phyloP scores from a whole-genome alignment of 2,113 vertebrate genomes.

The Columba livia region DNA sequence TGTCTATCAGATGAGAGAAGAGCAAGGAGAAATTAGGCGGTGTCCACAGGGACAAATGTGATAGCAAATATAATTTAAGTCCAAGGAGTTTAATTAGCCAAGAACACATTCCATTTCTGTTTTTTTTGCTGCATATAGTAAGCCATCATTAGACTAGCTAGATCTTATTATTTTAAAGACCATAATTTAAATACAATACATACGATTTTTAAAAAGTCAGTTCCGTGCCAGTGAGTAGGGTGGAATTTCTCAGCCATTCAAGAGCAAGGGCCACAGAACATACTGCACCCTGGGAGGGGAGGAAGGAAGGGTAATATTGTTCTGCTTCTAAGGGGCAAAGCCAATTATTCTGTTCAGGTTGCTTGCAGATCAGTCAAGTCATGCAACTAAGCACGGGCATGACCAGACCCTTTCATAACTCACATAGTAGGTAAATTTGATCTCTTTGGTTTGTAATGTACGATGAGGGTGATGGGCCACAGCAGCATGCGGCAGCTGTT shows the following conservation, averaged over 20 bases:
- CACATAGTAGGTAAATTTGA: background rate
- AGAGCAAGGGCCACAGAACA: background rate
- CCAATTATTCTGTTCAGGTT: background rate
- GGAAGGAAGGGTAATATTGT: background rate
- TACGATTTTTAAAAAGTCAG: background rate
- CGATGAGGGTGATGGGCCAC: fast-evolving
- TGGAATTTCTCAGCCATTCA: background rate
- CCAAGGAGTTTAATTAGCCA: background rate
- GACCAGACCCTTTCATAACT: background rate
- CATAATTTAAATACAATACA: background rate
- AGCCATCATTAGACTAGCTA: background rate
- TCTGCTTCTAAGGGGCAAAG: background rate
- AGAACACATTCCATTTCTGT: background rate
- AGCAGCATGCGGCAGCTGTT: background rate
- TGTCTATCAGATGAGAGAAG: background rate
- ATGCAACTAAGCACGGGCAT: no score
- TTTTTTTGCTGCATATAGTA: background rate
- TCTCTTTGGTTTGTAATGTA: background rate
- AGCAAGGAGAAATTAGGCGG: background rate
- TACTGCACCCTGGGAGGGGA: background rate
- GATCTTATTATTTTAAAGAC: background rate
- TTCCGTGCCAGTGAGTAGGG: background rate
- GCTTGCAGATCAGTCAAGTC: background rate
- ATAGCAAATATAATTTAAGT: background rate
- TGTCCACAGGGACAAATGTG: background rate